phyloP scores from a whole-genome alignment of 2,888 invertebrate genomes.

The Nemurella pictetii region DNA sequence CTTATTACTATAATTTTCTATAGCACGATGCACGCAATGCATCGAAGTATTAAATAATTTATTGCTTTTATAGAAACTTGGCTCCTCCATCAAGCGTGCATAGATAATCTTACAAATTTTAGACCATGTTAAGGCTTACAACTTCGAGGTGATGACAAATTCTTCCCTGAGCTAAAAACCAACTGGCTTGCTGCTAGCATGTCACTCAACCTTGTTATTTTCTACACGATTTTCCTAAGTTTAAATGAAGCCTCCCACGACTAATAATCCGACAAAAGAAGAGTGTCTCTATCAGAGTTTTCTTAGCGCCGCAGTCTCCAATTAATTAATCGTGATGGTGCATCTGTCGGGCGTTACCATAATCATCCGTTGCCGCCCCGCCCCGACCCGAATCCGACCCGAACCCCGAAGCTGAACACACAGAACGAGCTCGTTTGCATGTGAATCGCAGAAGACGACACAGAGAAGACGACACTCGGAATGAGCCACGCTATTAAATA shows the following conservation, averaged over 20 bases:
- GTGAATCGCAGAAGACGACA: neutral
- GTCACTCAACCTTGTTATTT: neutral
- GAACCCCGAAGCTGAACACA: neutral
- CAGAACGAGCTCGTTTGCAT: neutral
- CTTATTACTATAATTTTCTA: neutral
- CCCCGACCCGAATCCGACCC: too few species aligned
- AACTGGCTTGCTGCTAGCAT: too few species aligned
- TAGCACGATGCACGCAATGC: neutral
- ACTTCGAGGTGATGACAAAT: too few species aligned
- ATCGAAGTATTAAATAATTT: neutral
- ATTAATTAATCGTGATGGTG: neutral
- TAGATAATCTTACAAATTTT: neutral
- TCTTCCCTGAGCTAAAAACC: too few species aligned
- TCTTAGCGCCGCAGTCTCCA: neutral
- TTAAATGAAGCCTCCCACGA: neutral
- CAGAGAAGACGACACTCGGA: neutral
- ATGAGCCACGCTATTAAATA: constrained; percentile 5
- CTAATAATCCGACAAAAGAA: neutral
- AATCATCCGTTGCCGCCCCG: neutral
- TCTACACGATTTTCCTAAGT: neutral
- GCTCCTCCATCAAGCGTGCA: too few species aligned
- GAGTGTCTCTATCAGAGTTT: neutral
- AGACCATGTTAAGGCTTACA: neutral
- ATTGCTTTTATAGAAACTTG: neutral
- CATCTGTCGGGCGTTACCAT: neutral